A percentile compares a stretch with the other conserved stretches of the same genome.
phyloP scores from a whole-genome alignment of 2,113 vertebrate species.

The Triplophysa rosa region DNA sequence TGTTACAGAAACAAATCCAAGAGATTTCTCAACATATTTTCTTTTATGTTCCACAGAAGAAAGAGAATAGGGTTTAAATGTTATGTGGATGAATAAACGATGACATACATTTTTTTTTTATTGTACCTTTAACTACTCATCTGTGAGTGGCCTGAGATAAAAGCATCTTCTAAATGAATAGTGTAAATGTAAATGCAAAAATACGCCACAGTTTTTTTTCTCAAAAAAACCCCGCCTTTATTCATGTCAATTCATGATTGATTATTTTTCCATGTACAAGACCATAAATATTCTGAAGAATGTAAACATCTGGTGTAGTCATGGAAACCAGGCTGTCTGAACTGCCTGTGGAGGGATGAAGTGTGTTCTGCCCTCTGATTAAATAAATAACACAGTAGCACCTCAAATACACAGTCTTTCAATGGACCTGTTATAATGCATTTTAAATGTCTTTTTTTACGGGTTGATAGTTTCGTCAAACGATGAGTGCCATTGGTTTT shows the following conservation, averaged over 20 bases:
- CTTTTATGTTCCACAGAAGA: too few species aligned
- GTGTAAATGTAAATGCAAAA: background rate
- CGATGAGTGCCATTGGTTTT: slow-evolving; percentile 28
- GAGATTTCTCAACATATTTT: too few species aligned
- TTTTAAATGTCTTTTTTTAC: background rate
- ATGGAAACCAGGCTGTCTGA: slow-evolving; percentile 50
- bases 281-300: slow-evolving; percentile 85
- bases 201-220: slow-evolving; percentile 7
- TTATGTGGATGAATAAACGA: too few species aligned
- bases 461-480: background rate
- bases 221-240: slow-evolving; percentile 25
- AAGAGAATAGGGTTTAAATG: too few species aligned
- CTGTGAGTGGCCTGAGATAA: too few species aligned
- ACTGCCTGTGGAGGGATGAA: slow-evolving; percentile 32
- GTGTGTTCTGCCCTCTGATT: slow-evolving; percentile 22
- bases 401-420: slow-evolving; percentile 18
- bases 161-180: too few species aligned
- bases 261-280: slow-evolving; percentile 61
- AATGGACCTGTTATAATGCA: slow-evolving; percentile 17
- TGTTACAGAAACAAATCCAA: too few species aligned
- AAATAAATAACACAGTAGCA: slow-evolving; percentile 56
- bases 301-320: slow-evolving; percentile 87
- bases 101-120: too few species aligned
- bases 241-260: slow-evolving; percentile 39
- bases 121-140: too few species aligned